phyloP scores from a whole-genome alignment of 2,888 invertebrate genomes.

The Hydrotaea cyrtoneurina region DNA sequence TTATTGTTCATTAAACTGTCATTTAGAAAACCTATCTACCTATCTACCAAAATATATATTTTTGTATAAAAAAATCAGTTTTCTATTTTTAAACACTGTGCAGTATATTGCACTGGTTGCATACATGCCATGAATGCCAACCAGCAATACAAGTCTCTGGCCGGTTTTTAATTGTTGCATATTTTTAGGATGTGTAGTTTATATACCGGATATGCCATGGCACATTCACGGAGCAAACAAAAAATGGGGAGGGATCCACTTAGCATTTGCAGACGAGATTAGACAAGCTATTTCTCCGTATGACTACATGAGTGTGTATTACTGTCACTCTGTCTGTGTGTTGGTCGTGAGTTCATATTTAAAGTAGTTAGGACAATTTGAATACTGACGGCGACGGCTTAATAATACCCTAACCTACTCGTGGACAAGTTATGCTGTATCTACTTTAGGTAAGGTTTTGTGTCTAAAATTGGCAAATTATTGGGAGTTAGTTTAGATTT shows the following conservation, averaged over 20 bases:
- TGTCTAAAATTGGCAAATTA: too few species aligned
- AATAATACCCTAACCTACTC: too few species aligned
- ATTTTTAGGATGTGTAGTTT: not conserved
- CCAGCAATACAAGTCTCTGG: not conserved
- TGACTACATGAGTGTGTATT: not conserved
- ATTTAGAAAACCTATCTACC: too few species aligned
- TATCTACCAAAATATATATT: too few species aligned
- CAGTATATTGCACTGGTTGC: not conserved
- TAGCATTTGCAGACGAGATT: not conserved
- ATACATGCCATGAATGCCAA: too few species aligned
- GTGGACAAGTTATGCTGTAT: too few species aligned
- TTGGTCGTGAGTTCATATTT: too few species aligned
- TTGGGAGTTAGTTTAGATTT: too few species aligned
- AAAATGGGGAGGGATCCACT: not conserved
- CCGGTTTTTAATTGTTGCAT: constrained; percentile 23
- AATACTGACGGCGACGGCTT: too few species aligned
- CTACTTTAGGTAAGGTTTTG: too few species aligned
- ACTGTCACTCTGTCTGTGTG: not conserved
- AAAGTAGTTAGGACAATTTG: too few species aligned
- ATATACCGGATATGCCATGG: not conserved
- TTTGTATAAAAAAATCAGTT: not conserved
- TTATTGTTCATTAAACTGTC: too few species aligned
- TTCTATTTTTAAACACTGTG: not conserved
- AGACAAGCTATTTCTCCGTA: not conserved
- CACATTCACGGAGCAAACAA: not conserved